phyloP scores from a whole-genome alignment of 2,888 invertebrate species.

The Aleiodes alternator region DNA sequence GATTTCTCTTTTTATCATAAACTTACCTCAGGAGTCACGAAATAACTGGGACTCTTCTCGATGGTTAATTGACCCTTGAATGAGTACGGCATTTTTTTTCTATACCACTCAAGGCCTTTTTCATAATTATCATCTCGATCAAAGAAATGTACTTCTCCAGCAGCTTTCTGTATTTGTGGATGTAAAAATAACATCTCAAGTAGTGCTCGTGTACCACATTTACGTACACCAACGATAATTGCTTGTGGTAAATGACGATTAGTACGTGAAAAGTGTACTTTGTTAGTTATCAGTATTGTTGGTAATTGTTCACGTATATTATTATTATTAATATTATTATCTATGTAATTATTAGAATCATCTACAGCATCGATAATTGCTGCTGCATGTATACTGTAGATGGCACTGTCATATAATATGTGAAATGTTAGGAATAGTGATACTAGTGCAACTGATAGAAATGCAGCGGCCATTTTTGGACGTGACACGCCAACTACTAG shows the following conservation, averaged over 20 bases:
- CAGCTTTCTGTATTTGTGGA: constrained; percentile 93
- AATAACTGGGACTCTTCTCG: constrained; percentile 98
- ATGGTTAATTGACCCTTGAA: constrained; percentile 95
- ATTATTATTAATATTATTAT: constrained; percentile 62
- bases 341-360: constrained; percentile 31
- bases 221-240: constrained; percentile 95
- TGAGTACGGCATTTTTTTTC: constrained; percentile 95
- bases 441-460: constrained; percentile 87
- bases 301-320: constrained; percentile 75
- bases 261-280: constrained; percentile 80
- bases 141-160: constrained; percentile 97
- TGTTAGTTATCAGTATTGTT: constrained; percentile 71
- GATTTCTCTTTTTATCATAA: constrained; percentile 9
- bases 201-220: constrained; percentile 97
- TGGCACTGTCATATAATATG: constrained; percentile 89
- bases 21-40: constrained; percentile 94
- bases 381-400: constrained; percentile 84
- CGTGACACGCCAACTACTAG: constrained; percentile 89
- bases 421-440: constrained; percentile 91
- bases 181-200: constrained; percentile 97
- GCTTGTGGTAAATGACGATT: constrained; percentile 84
- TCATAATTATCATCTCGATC: constrained; percentile 95
- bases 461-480: constrained; percentile 88
- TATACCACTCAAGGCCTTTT: constrained; percentile 96
- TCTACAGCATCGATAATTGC: constrained; percentile 67